These are phyloP conservation scores for Agrilus mali DNA, from an alignment of 2,888 invertebrate species.

Conservation along the genomic window DNA sequence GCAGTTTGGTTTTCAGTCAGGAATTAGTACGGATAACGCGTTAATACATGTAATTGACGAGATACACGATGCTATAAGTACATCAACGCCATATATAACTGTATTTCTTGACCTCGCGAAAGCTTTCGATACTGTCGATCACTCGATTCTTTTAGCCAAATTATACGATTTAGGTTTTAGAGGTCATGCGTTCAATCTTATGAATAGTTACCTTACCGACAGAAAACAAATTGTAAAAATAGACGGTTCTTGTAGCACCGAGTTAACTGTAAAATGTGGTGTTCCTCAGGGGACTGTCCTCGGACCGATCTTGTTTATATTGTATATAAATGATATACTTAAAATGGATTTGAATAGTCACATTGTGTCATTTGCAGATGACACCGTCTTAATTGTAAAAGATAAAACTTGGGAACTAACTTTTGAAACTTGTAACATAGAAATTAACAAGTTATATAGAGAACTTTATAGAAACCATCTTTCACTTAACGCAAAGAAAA, in stretches of 20 bases:
- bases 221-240: conserved; percentile 5
- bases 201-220: conserved; percentile 6
- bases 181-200: conserved; percentile 3
- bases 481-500: too few relatives aligned
- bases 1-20: background rate
- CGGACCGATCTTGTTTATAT: too few relatives aligned
- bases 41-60: background rate
- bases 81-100: background rate
- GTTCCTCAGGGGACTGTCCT: too few relatives aligned
- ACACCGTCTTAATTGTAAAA: too few relatives aligned
- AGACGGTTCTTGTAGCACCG: background rate
- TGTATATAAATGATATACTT: too few relatives aligned
- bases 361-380: too few relatives aligned
- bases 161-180: conserved; percentile 4
- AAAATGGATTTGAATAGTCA: too few relatives aligned
- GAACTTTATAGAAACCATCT: too few relatives aligned
- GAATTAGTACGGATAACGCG: background rate
- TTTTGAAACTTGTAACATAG: too few relatives aligned
- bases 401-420: too few relatives aligned
- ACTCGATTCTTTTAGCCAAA: conserved; percentile 5
- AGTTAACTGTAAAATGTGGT: too few relatives aligned
- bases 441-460: too few relatives aligned
- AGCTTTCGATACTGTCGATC: conserved; percentile 2
- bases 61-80: background rate
- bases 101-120: conserved; percentile 1